These are phyloP conservation scores for Acanthurus lineatus DNA, from an alignment of 2,797 vertebrate genomes.

Conservation along the genomic window DNA sequence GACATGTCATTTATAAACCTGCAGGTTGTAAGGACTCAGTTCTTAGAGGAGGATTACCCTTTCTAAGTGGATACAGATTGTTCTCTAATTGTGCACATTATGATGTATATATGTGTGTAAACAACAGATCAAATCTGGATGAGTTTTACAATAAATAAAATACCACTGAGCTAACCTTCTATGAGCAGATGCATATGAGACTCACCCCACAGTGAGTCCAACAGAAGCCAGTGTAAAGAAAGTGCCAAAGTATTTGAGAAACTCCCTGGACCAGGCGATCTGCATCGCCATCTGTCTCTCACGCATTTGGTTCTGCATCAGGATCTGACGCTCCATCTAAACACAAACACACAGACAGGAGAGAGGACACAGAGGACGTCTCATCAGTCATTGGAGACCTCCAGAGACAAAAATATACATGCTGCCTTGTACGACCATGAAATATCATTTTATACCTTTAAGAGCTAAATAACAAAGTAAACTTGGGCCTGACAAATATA, in stretches of 20 bases:
- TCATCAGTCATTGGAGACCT: too few relatives aligned
- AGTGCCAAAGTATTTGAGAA: constrained; percentile 90
- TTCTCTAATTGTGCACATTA: neutral
- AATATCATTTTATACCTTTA: neutral
- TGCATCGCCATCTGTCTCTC: constrained; percentile 93
- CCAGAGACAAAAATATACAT: neutral
- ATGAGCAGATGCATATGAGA: neutral
- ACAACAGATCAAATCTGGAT: too few relatives aligned
- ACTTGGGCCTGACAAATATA: neutral
- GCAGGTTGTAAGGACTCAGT: too few relatives aligned
- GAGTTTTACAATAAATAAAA: neutral
- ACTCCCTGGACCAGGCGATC: constrained; percentile 92
- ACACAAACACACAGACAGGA: constrained; percentile 14
- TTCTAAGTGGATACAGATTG: neutral
- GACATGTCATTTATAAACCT: too few relatives aligned
- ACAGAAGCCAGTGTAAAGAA: constrained; percentile 87
- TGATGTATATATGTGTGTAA: too few relatives aligned
- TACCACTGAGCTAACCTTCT: neutral
- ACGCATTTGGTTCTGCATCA: constrained; percentile 93
- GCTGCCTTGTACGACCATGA: too few relatives aligned
- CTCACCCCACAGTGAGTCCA: constrained; percentile 87
- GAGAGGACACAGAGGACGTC: neutral
- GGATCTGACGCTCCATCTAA: constrained; percentile 92
- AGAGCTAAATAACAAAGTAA: neutral
- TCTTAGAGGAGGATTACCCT: constrained; percentile 18